Evolutionary conservation across 2,797 vertebrate species (phyloP).

Genomic region (Alexandromys oeconomus): DNA sequence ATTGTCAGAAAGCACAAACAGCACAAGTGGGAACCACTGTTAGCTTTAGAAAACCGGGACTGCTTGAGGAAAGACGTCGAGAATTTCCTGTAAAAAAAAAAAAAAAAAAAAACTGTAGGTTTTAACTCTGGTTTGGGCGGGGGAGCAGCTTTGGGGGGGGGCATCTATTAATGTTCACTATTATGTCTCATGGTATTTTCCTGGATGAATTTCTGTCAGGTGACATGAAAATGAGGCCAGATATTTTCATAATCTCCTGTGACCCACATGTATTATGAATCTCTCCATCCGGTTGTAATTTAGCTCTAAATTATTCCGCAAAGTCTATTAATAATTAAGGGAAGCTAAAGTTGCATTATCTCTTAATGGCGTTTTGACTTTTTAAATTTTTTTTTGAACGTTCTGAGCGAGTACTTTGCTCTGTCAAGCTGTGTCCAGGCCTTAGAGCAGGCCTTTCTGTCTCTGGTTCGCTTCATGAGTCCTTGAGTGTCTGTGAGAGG

Average conservation of each 20-base stretch:
- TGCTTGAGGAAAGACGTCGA: background rate
- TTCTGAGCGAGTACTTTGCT: background rate
- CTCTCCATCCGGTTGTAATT: slow-evolving; percentile 79
- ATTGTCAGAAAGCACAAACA: background rate
- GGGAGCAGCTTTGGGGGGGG: background rate
- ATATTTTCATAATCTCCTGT: slow-evolving; percentile 73
- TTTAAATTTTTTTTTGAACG: background rate
- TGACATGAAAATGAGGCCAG: slow-evolving; percentile 69
- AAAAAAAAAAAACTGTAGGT: background rate
- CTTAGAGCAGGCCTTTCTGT: rapidly evolving
- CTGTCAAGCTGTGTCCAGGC: background rate
- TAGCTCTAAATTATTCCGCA: slow-evolving; percentile 74
- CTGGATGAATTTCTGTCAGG: slow-evolving; percentile 66
- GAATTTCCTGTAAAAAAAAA: background rate
- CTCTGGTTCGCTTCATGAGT: background rate
- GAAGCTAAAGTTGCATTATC: slow-evolving; percentile 72
- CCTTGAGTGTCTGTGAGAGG: rapidly evolving
- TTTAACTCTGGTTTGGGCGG: background rate
- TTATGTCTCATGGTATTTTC: slow-evolving; percentile 64
- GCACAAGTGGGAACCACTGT: background rate
- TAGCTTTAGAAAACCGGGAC: background rate
- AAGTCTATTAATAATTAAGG: slow-evolving; percentile 82
- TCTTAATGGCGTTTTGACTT: slow-evolving; percentile 77
- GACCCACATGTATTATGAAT: slow-evolving; percentile 78
- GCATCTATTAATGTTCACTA: background rate